A percentile compares a stretch with the other conserved stretches of the same genome.
These are phyloP conservation scores for Hippolais icterina DNA, from an alignment of 2,113 vertebrate species.

Conservation along the genomic window DNA sequence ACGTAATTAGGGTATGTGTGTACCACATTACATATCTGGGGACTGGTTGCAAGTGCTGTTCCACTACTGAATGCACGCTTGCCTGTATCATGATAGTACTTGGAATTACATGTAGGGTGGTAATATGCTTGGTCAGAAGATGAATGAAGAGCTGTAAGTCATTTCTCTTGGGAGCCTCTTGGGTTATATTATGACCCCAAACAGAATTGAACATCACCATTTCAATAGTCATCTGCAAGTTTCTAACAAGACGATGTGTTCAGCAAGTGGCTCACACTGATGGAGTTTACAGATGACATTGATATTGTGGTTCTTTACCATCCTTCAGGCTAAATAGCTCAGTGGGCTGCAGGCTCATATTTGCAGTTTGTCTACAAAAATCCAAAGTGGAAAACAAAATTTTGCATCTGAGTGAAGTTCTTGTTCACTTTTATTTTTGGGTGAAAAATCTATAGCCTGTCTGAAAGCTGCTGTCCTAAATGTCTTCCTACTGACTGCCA, in stretches of 20 bases:
- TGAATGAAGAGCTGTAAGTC: neutral
- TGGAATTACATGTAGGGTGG: neutral
- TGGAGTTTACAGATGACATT: neutral
- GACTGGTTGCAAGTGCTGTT: neutral
- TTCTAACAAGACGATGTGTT: neutral
- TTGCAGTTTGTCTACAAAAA: neutral
- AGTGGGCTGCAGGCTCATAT: neutral
- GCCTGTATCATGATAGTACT: fast-evolving
- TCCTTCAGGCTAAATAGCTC: neutral
- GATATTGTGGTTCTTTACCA: neutral
- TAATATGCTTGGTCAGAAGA: neutral
- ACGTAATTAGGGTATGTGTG: fast-evolving
- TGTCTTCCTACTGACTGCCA: neutral
- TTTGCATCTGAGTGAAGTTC: neutral
- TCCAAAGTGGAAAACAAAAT: neutral
- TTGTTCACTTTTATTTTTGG: neutral
- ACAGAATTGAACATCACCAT: neutral
- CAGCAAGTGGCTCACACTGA: neutral
- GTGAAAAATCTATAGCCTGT: neutral
- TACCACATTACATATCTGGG: neutral
- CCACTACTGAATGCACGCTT: neutral
- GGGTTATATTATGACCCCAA: neutral
- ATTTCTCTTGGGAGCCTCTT: neutral
- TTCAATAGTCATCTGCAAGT: neutral
- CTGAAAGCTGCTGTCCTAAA: neutral